Evolutionary conservation across 2,888 invertebrate species (phyloP).

Genomic region (Diarsia mendica): DNA sequence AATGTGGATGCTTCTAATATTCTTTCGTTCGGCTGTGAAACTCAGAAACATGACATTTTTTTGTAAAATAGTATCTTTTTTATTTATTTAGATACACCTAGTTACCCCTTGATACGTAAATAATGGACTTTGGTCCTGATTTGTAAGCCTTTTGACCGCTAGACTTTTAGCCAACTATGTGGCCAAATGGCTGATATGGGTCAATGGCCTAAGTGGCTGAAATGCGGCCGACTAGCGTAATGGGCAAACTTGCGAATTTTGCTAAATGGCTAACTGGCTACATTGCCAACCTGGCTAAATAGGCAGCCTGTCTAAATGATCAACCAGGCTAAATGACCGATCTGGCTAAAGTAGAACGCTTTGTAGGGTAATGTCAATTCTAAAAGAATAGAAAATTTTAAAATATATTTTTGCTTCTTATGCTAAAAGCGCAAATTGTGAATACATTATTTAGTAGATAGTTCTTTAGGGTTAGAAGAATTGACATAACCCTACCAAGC

Average conservation of each 20-base stretch:
- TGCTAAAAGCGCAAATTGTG: slow-evolving; percentile 18
- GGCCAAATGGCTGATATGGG: neutral
- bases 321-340: neutral
- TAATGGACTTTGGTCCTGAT: slow-evolving; percentile 7
- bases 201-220: neutral
- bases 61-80: slow-evolving; percentile 22
- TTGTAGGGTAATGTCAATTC: neutral
- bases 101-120: slow-evolving; percentile 32
- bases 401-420: slow-evolving; percentile 8
- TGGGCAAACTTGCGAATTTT: too few species aligned
- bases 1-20: neutral
- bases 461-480: neutral
- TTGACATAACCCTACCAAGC: neutral
- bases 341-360: neutral
- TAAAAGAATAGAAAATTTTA: neutral
- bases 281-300: neutral
- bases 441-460: slow-evolving; percentile 18
- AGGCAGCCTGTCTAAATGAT: neutral
- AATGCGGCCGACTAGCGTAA: neutral
- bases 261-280: neutral
- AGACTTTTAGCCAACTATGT: neutral
- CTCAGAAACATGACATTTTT: slow-evolving; percentile 39
- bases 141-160: slow-evolving; percentile 11
- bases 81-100: slow-evolving; percentile 32
- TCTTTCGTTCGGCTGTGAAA: slow-evolving; percentile 34